These are phyloP conservation scores for Meriones unguiculatus DNA, from an alignment of 2,113 vertebrate genomes.

Conservation along the genomic window DNA sequence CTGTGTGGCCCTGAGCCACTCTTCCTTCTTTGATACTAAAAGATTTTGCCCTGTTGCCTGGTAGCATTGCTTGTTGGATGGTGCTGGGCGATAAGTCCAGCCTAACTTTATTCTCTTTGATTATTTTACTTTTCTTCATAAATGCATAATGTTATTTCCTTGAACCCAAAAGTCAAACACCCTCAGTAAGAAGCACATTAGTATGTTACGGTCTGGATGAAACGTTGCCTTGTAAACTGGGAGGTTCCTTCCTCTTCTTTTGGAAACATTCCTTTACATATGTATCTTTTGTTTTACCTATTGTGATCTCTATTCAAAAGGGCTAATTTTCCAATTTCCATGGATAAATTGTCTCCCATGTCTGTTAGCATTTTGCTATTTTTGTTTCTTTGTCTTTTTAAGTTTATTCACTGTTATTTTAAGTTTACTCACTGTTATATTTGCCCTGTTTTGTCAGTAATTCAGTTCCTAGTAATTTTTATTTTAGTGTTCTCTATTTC, in stretches of 20 bases:
- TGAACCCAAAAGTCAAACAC: background rate
- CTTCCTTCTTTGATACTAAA: background rate
- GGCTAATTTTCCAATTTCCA: background rate
- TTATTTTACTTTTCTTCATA: background rate
- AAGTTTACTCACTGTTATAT: too few relatives aligned
- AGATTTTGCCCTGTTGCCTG: background rate
- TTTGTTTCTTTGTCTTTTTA: background rate
- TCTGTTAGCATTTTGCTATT: background rate
- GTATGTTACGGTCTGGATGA: background rate
- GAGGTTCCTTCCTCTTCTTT: background rate
- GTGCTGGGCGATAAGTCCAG: background rate
- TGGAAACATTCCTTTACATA: slow-evolving; percentile 3
- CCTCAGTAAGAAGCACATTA: background rate
- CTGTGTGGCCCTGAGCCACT: too few relatives aligned
- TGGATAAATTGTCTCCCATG: slow-evolving; percentile 20
- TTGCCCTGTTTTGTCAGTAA: background rate
- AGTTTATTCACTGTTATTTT: background rate
- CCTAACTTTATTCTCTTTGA: background rate
- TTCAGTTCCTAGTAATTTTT: background rate
- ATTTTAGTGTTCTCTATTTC: background rate
- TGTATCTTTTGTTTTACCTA: background rate
- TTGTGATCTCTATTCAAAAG: background rate
- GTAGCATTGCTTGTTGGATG: background rate
- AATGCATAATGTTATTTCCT: background rate
- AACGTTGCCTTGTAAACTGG: background rate